A percentile compares a stretch with the other conserved stretches of the same genome.
Conservation (phyloP, 2,113 vertebrate genomes). For the Podarcis cretensis region DNA sequence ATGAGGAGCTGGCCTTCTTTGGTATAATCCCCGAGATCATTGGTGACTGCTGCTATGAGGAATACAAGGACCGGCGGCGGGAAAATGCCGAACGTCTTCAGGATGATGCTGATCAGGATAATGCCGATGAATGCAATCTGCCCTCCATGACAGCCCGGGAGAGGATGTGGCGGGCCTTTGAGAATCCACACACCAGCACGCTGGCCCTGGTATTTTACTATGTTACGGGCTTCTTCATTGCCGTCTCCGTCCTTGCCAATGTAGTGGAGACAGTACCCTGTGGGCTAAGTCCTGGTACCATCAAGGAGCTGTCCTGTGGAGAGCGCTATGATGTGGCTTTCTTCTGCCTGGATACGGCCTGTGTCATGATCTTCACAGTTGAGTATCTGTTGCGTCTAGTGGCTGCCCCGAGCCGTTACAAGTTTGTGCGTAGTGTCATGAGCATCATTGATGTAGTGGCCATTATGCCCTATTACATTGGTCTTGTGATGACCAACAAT, state of each 20-base stretch:
- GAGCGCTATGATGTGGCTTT: slow-evolving; percentile 94
- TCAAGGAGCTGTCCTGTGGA: slow-evolving; percentile 87
- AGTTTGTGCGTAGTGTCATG: slow-evolving; percentile 95
- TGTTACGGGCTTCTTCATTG: slow-evolving; percentile 98
- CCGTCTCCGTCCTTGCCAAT: slow-evolving; percentile 94
- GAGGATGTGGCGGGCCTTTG: slow-evolving; percentile 94
- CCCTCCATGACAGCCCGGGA: slow-evolving; percentile 85
- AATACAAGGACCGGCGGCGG: slow-evolving; percentile 94
- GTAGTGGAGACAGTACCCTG: slow-evolving; percentile 97
- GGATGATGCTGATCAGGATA: slow-evolving; percentile 89
- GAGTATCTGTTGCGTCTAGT: slow-evolving; percentile 93
- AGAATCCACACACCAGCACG: slow-evolving; percentile 98
- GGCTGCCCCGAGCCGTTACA: slow-evolving; percentile 91
- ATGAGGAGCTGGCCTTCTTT: slow-evolving; percentile 96
- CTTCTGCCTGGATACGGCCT: slow-evolving; percentile 98
- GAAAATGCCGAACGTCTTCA: slow-evolving; percentile 93
- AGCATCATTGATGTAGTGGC: slow-evolving; percentile 97
- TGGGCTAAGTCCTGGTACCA: slow-evolving; percentile 74
- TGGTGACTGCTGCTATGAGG: slow-evolving; percentile 97
- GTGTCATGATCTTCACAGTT: slow-evolving; percentile 97
- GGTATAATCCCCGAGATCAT: slow-evolving; percentile 96
- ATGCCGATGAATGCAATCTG: slow-evolving; percentile 73
- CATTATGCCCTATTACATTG: slow-evolving; percentile 98
- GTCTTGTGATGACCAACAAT: slow-evolving; percentile 95
- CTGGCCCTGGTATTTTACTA: slow-evolving; percentile 97